Conservation (phyloP, 2,113 vertebrate species). For the Terrapene triunguis region DNA sequence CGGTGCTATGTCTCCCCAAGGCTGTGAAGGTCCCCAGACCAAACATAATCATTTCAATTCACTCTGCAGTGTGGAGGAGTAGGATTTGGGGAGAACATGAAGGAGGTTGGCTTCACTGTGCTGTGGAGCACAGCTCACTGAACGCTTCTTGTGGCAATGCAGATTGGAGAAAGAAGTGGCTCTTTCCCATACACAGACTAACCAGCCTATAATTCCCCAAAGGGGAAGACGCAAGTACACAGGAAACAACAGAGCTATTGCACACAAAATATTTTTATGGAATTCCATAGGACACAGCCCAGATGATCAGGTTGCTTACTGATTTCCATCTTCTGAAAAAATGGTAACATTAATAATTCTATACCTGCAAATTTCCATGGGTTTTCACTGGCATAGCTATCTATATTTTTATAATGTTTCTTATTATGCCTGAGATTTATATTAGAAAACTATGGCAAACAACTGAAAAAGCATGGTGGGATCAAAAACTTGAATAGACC, state of each 20-base stretch:
- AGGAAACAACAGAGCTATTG: fast-evolving
- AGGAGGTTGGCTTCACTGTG: not conserved
- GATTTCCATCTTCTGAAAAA: not conserved
- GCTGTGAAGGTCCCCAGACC: not conserved
- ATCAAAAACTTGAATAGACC: not conserved
- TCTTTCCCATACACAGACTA: not conserved
- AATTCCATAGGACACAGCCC: not conserved
- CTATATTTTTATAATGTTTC: not conserved
- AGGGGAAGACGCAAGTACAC: not conserved
- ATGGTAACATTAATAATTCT: not conserved
- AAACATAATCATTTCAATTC: not conserved
- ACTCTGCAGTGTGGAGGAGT: not conserved
- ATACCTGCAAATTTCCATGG: not conserved
- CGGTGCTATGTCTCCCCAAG: not conserved
- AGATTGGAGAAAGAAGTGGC: not conserved
- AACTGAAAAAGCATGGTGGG: not conserved
- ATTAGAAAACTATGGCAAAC: not conserved
- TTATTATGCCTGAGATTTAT: not conserved
- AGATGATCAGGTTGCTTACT: not conserved
- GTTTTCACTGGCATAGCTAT: not conserved
- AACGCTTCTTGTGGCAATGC: not conserved
- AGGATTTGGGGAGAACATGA: not conserved
- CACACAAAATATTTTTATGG: not conserved
- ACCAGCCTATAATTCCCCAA: not conserved
- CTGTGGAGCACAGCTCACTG: not conserved